Evolutionary conservation across 1,140 invertebrate species (phyloP).

Genomic region (Tribolium madens): DNA sequence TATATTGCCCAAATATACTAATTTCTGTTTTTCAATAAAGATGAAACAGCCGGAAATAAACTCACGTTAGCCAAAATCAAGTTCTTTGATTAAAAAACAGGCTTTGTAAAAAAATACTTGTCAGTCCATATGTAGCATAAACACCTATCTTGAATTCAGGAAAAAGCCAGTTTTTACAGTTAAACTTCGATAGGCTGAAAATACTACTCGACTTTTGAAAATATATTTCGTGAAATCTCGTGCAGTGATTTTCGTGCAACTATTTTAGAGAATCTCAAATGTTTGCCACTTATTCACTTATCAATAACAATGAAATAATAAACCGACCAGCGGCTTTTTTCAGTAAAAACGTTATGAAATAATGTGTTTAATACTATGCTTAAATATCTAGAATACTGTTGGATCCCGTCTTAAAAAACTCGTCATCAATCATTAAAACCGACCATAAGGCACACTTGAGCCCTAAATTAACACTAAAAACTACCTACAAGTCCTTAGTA

Average conservation of each 20-base stretch:
- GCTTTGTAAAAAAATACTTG: no score
- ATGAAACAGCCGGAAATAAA: no score
- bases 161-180: no score
- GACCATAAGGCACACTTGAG: constrained; percentile 40
- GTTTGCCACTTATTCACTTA: constrained; percentile 52
- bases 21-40: no score
- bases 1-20: no score
- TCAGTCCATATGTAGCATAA: no score
- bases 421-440: not conserved
- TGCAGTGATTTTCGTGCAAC: not conserved
- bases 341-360: constrained; percentile 28
- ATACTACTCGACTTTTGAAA: not conserved
- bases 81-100: no score
- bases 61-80: no score
- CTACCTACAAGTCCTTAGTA: not conserved
- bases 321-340: constrained; percentile 47
- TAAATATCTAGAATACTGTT: constrained; percentile 49
- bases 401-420: constrained; percentile 39
- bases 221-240: not conserved
- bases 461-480: not conserved
- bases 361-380: constrained; percentile 26
- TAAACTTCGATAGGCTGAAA: not conserved
- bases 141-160: no score
- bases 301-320: constrained; percentile 14
- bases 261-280: not conserved